Conservation (phyloP, 2,797 vertebrate species). For the Lates japonicus region DNA sequence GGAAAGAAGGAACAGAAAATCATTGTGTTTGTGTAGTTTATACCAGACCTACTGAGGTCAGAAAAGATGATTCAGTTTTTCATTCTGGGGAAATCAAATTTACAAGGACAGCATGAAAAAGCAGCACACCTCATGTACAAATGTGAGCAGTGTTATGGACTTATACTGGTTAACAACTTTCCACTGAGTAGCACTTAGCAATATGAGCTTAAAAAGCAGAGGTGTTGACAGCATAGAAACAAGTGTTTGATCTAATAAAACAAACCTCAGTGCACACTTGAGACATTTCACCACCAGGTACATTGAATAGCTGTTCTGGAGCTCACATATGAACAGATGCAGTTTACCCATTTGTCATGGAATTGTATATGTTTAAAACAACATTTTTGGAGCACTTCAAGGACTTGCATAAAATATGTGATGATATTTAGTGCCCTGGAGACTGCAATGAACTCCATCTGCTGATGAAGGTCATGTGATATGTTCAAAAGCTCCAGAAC, state of each 20-base stretch:
- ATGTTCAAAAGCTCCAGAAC: neutral
- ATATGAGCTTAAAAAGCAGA: conserved; percentile 7
- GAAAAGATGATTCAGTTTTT: conserved; percentile 31
- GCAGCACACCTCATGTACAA: conserved; percentile 12
- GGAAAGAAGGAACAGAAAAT: conserved; percentile 25
- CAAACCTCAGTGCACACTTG: neutral
- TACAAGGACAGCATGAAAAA: conserved; percentile 8
- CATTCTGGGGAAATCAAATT: conserved; percentile 18
- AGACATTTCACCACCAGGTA: neutral
- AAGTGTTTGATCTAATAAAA: neutral
- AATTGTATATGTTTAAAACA: neutral
- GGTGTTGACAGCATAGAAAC: neutral
- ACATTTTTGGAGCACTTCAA: neutral
- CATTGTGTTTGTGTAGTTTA: conserved; percentile 7
- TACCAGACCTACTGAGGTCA: conserved; percentile 20
- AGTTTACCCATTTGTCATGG: neutral
- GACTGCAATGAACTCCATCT: neutral
- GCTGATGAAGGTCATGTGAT: neutral
- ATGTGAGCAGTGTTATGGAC: neutral
- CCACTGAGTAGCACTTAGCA: neutral
- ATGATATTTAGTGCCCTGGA: neutral
- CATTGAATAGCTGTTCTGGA: neutral
- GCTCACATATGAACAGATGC: neutral
- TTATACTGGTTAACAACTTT: neutral
- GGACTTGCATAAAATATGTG: neutral